A percentile compares a stretch with the other conserved stretches of the same genome.
phyloP scores from a whole-genome alignment of 2,888 invertebrate species.

The Operophtera brumata region DNA sequence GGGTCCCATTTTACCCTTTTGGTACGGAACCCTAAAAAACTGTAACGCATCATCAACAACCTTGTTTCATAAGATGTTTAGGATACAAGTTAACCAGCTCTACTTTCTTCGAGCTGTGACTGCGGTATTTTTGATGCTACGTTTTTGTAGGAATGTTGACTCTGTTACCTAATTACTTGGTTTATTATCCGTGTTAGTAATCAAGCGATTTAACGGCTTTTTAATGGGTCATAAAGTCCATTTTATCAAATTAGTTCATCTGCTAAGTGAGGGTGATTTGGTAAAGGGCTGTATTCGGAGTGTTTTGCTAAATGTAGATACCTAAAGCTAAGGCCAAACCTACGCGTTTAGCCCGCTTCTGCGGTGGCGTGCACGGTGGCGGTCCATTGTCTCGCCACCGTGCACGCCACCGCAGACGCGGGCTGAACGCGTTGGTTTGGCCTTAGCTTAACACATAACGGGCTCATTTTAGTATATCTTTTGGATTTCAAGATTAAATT shows the following conservation, averaged over 20 bases:
- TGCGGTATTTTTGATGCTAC: slow-evolving; percentile 27
- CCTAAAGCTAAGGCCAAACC: too few species aligned
- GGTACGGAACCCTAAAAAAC: too few species aligned
- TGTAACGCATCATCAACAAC: too few species aligned
- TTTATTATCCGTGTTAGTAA: slow-evolving; percentile 27
- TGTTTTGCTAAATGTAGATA: not conserved
- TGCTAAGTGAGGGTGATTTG: slow-evolving; percentile 1
- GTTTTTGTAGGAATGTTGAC: slow-evolving; percentile 24
- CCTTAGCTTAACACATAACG: too few species aligned
- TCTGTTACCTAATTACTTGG: slow-evolving; percentile 27
- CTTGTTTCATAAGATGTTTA: too few species aligned
- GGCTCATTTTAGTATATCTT: not conserved
- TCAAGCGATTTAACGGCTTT: slow-evolving; percentile 26
- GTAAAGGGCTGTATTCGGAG: not conserved
- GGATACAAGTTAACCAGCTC: not conserved
- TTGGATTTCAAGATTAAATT: not conserved
- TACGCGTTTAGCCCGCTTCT: too few species aligned
- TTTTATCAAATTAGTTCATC: slow-evolving; percentile 27
- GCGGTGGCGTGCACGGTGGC: too few species aligned
- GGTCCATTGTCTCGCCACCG: too few species aligned
- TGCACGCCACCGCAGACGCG: too few species aligned
- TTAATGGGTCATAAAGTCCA: slow-evolving; percentile 26
- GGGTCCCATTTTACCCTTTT: too few species aligned
- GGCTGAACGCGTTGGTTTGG: too few species aligned
- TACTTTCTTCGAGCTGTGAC: slow-evolving; percentile 15